These are phyloP conservation scores for Lithobates sylvaticus DNA, from an alignment of 2,797 vertebrate genomes.

Conservation along the genomic window DNA sequence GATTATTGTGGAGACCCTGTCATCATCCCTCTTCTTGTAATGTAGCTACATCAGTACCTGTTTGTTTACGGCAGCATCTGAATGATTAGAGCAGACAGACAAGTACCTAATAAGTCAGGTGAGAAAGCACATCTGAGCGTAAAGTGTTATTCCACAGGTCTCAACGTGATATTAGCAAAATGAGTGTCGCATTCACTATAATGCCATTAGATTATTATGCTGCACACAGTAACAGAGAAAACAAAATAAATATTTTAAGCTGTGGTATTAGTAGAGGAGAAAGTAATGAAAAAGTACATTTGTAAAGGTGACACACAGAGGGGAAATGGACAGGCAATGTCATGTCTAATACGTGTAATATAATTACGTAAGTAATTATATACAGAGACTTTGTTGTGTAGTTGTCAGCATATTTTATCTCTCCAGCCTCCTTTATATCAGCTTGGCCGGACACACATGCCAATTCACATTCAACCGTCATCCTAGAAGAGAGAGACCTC, in stretches of 20 bases:
- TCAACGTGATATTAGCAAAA: conserved; percentile 39
- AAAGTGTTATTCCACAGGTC: conserved; percentile 36
- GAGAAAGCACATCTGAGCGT: conserved; percentile 2
- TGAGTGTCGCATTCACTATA: conserved; percentile 29
- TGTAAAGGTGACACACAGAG: conserved; percentile 17
- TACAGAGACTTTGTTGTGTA: conserved; percentile 1
- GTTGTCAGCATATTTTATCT: conserved; percentile 19
- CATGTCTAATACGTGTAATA: conserved; percentile 12
- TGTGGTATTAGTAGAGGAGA: conserved; percentile 7
- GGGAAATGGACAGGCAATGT: conserved; percentile 5
- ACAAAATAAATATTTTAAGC: conserved; percentile 32
- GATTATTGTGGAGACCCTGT: conserved; percentile 1
- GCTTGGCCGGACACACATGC: not conserved
- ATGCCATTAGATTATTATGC: conserved; percentile 30
- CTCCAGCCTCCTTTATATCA: conserved; percentile 11
- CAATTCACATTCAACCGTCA: not conserved
- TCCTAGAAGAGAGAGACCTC: not conserved
- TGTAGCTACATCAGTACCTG: conserved; percentile 21
- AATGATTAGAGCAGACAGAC: conserved; percentile 45
- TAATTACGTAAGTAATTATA: conserved; percentile 10
- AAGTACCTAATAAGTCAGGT: conserved; percentile 28
- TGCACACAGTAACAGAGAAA: not conserved
- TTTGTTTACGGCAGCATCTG: conserved; percentile 28
- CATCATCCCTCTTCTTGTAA: conserved; percentile 31
- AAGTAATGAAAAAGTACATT: not conserved